Base-by-base conservation (phyloP, 2,888 invertebrate genomes). In the Ectemnius lituratus region DNA sequence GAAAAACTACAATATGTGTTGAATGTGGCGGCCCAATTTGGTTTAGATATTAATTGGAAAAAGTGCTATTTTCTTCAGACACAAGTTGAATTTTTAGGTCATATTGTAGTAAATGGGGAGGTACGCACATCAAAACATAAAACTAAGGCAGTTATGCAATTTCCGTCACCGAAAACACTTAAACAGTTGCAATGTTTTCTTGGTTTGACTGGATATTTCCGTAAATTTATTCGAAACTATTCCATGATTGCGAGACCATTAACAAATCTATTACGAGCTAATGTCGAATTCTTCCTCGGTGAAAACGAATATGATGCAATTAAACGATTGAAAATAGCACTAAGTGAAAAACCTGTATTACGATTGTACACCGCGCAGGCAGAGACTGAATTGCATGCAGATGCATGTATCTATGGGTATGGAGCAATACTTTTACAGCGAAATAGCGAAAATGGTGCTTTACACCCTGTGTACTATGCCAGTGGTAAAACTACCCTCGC, bases 401-500 rank as follows among this genome's bases (percentile, higher is more conserved):
- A 47, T 47, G 47, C 47, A 47, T 49, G 28, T 74, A 57, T 70
- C 28, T 16, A 67, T n/a, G 79, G 84, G 4, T 82, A 73, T 37
- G 81, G 80, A 4, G 79, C 75, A 6, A 79, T 81, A 14, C 20
- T 83, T 5, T 13, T 84, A 28, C 84, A 84, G 37, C 67, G 76
- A 47, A 69, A 72, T 52, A n/a, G 45, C 23, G 61, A 80, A 1
- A 84, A 82, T 23, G 57, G 70, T n/a, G 56, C 18, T 2, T 56
- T 79, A 14, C 79, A 84, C 60, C 82, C 81, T 2, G 72, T 84
- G 8, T 78, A 78, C 59, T 83, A 70, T 45, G 77, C 78, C 45
- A 85, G 82, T 16, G 70, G 79, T 6, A 84, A 83, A 52, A 81
- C 82, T 0, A 75, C 78, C 0, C 63, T 70, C 0, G 80, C 76